These are phyloP conservation scores for Metaphire vulgaris DNA, from an alignment of 1,140 invertebrate species.

Conservation along the genomic window DNA sequence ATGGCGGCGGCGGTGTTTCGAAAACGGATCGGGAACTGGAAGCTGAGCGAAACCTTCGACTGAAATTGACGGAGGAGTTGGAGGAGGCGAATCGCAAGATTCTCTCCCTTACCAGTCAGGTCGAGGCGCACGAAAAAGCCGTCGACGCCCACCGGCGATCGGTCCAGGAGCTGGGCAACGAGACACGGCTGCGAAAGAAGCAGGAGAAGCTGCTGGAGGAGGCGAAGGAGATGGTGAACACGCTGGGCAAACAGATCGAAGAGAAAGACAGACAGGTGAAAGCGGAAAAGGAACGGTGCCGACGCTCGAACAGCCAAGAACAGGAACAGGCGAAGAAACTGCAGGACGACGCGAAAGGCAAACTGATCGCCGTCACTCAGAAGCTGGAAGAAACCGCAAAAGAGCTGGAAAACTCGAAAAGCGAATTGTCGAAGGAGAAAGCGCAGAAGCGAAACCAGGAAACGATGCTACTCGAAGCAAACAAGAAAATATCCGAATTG, in stretches of 20 bases:
- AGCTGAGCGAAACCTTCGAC: background rate
- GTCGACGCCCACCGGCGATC: background rate
- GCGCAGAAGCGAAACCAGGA: background rate
- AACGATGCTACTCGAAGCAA: background rate
- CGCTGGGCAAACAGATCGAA: no score
- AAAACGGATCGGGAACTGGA: background rate
- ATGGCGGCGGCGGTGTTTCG: background rate
- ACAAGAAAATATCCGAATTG: background rate
- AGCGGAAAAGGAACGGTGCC: background rate
- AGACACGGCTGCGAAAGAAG: background rate
- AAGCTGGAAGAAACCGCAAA: background rate
- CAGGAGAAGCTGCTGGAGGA: background rate
- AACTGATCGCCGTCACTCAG: background rate
- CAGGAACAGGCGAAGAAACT: background rate
- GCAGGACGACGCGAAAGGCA: background rate
- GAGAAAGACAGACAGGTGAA: background rate
- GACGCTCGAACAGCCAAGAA: background rate
- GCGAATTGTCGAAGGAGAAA: background rate
- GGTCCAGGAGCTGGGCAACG: background rate
- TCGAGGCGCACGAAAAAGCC: background rate
- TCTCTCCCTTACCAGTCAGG: background rate
- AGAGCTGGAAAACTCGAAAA: background rate
- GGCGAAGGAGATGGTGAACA: background rate
- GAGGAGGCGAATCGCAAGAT: background rate
- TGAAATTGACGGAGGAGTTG: background rate